These are phyloP conservation scores for Sporophila hypoxantha DNA, from an alignment of 2,113 vertebrate species.

Conservation along the genomic window DNA sequence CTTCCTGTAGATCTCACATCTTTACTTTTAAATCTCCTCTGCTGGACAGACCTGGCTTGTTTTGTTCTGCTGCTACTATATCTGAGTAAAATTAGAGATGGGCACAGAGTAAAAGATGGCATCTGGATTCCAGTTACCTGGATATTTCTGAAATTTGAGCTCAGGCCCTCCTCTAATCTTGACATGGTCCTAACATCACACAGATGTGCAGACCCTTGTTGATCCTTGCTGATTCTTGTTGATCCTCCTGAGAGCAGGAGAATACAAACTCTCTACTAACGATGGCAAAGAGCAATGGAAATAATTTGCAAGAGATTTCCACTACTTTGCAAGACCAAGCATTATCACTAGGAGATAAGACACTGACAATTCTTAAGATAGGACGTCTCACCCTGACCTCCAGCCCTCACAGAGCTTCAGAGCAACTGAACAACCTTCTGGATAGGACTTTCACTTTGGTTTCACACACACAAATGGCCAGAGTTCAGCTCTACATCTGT, in stretches of 20 bases:
- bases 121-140: not conserved
- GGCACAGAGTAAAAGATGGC: not conserved
- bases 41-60: not conserved
- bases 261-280: not conserved
- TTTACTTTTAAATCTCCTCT: slow-evolving; percentile 27
- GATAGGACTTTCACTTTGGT: not conserved
- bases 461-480: not conserved
- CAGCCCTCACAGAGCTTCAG: not conserved
- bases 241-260: not conserved
- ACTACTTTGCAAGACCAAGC: not conserved
- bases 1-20: slow-evolving; percentile 25
- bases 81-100: not conserved
- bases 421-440: not conserved
- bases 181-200: not conserved
- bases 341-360: not conserved
- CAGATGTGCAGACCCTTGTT: not conserved
- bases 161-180: not conserved
- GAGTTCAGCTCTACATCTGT: not conserved
- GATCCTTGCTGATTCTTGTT: not conserved
- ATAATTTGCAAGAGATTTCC: not conserved
- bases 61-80: not conserved
- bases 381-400: not conserved
- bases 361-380: not conserved
- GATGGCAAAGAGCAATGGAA: not conserved
- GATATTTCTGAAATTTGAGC: not conserved